These are phyloP conservation scores for Cynodonichthys magdalenae DNA, from an alignment of 2,797 vertebrate species.

Conservation along the genomic window DNA sequence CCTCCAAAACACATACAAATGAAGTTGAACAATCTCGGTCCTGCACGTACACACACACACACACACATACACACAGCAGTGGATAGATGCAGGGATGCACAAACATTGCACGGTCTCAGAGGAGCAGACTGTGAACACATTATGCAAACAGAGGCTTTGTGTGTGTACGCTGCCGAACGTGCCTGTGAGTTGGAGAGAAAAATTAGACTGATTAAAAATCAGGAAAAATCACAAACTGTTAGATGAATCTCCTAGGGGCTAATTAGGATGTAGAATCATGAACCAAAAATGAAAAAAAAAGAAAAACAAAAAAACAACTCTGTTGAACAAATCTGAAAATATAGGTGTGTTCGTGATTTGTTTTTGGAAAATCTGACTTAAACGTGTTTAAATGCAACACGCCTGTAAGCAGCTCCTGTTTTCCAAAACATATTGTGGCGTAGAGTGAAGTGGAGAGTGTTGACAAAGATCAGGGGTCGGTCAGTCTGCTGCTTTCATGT, in stretches of 20 bases:
- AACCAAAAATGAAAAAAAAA: conserved; percentile 50
- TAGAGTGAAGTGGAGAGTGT: conserved; percentile 22
- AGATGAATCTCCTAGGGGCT: conserved; percentile 80
- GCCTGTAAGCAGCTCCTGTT: conserved; percentile 8
- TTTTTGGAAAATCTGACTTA: conserved; percentile 47
- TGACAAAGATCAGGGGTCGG: conserved; percentile 46
- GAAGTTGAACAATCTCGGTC: conserved; percentile 64
- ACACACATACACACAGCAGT: conserved; percentile 9
- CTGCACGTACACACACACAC: conserved; percentile 18
- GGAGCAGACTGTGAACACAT: conserved; percentile 79
- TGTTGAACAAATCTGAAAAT: conserved; percentile 71
- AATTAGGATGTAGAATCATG: conserved; percentile 76
- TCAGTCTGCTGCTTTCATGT: conserved; percentile 34
- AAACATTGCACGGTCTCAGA: conserved; percentile 76
- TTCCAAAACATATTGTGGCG: conserved; percentile 6
- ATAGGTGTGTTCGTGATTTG: conserved; percentile 55
- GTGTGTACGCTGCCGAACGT: conserved; percentile 68
- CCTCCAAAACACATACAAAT: conserved; percentile 71
- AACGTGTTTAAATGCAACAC: conserved; percentile 49
- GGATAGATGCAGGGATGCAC: conserved; percentile 65
- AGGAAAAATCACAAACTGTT: conserved; percentile 79
- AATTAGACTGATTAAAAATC: conserved; percentile 84
- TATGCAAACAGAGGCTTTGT: conserved; percentile 80
- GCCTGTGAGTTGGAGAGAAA: conserved; percentile 76
- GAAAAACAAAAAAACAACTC: conserved; percentile 36